phyloP scores from a whole-genome alignment of 2,113 vertebrate genomes.

The Calyptomena viridis region DNA sequence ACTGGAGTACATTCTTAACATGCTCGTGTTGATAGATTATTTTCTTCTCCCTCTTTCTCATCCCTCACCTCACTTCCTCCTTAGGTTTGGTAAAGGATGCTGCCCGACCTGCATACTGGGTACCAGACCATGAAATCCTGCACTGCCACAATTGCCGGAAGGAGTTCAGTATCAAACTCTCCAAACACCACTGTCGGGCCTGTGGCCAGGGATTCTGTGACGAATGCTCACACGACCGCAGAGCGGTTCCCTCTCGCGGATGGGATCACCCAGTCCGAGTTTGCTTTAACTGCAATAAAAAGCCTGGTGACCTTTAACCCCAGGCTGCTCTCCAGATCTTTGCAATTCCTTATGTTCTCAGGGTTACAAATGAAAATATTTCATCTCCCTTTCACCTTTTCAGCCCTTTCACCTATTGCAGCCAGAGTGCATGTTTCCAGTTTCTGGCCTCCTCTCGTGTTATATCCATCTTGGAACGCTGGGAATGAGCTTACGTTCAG shows the following conservation, averaged over 20 bases:
- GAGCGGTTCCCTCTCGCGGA: conserved; percentile 91
- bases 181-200: conserved; percentile 97
- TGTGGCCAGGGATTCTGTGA: conserved; percentile 97
- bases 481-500: conserved; percentile 49
- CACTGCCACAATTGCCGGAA: conserved; percentile 89
- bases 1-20: background rate
- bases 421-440: conserved; percentile 69
- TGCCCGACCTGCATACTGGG: conserved; percentile 95
- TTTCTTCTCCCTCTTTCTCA: conserved; percentile 18
- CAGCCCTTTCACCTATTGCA: conserved; percentile 56
- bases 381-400: conserved; percentile 56
- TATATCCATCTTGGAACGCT: conserved; percentile 42
- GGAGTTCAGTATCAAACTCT: conserved; percentile 90
- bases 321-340: conserved; percentile 66
- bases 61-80: background rate
- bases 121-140: conserved; percentile 95
- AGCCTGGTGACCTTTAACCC: conserved; percentile 93
- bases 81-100: conserved; percentile 94
- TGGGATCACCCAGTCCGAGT: conserved; percentile 98
- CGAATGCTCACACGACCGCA: conserved; percentile 89
- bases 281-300: conserved; percentile 92
- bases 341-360: conserved; percentile 81
- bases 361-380: conserved; percentile 76
- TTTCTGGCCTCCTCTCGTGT: conserved; percentile 55
- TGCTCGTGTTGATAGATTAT: background rate